Conservation (phyloP, 2,113 vertebrate genomes). For the Plotosus lineatus region DNA sequence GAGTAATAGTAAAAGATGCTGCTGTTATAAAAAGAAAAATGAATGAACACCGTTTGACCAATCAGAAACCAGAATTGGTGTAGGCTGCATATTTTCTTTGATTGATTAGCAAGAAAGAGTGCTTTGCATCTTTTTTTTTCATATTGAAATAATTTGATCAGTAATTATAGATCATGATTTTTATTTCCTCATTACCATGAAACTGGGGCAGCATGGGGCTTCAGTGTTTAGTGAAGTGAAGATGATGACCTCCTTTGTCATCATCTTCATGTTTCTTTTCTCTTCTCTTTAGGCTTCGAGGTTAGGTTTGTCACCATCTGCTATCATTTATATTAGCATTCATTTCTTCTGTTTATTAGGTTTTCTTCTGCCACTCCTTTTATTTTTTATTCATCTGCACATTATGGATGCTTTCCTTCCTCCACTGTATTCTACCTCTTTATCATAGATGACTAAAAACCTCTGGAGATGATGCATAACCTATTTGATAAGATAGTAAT, state of each 20-base stretch:
- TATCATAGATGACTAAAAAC: conserved; percentile 21
- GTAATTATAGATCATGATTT: background rate
- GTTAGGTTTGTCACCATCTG: background rate
- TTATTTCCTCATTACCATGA: background rate
- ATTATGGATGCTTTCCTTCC: background rate
- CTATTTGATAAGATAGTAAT: conserved; percentile 10
- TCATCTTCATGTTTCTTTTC: background rate
- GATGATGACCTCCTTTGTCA: too few species aligned
- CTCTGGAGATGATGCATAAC: background rate
- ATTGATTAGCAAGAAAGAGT: background rate
- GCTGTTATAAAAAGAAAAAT: background rate
- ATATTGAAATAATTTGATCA: background rate
- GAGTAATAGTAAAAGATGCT: background rate
- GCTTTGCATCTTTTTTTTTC: background rate
- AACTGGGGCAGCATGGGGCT: too few species aligned
- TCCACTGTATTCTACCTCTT: conserved; percentile 17
- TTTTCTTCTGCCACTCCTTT: background rate
- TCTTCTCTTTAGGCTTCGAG: background rate
- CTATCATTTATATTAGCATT: background rate
- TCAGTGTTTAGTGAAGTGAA: too few species aligned
- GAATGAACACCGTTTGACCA: background rate
- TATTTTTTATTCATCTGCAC: background rate
- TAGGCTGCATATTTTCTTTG: background rate
- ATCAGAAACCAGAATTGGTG: background rate
- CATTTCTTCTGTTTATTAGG: background rate